phyloP scores from a whole-genome alignment of 2,113 vertebrate genomes.

The Trachemys scripta region DNA sequence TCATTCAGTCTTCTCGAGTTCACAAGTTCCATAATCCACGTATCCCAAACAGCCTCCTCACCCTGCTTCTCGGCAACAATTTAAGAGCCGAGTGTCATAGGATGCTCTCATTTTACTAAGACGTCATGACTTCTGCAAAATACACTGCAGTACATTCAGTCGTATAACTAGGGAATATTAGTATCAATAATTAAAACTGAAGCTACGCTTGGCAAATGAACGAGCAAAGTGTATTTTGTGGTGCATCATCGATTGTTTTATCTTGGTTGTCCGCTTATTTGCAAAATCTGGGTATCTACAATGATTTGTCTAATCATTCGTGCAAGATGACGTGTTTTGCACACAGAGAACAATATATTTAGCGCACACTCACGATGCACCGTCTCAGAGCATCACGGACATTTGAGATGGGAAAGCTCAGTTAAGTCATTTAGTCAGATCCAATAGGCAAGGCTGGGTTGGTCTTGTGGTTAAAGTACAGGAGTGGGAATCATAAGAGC shows the following conservation, averaged over 20 bases:
- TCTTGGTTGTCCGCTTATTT: neutral
- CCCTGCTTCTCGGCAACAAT: fast-evolving
- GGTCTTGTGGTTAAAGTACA: fast-evolving
- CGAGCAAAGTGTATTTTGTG: neutral
- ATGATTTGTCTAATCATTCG: neutral
- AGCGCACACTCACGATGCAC: neutral
- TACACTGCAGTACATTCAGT: fast-evolving
- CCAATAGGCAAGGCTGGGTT: fast-evolving
- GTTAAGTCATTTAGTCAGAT: neutral
- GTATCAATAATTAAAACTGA: neutral
- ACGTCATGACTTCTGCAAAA: fast-evolving
- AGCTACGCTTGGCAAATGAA: neutral
- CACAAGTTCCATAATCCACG: fast-evolving
- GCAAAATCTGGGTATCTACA: neutral
- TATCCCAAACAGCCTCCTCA: neutral
- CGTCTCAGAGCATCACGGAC: neutral
- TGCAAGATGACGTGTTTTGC: neutral
- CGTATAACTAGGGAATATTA: fast-evolving
- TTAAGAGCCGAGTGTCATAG: neutral
- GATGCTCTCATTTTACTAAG: fast-evolving
- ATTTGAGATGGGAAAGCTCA: neutral
- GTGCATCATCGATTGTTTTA: neutral
- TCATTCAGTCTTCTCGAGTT: neutral
- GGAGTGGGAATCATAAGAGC: fast-evolving
- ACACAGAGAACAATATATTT: neutral